phyloP scores from a whole-genome alignment of 2,888 invertebrate genomes.

The Drosophila koepferae region DNA sequence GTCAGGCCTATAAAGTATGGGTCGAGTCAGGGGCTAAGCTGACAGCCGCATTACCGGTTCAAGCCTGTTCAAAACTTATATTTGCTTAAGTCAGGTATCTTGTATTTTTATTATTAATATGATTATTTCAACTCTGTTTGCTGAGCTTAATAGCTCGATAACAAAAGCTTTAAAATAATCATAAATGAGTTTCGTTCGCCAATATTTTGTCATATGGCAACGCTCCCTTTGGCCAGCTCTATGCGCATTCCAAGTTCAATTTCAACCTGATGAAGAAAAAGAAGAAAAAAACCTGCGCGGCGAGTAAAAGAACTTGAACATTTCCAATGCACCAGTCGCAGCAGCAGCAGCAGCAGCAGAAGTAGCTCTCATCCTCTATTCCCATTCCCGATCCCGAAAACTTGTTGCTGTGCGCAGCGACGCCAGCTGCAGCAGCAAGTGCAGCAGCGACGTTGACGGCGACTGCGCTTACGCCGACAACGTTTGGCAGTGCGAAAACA shows the following conservation, averaged over 20 bases:
- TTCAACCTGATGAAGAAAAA: constrained; percentile 45
- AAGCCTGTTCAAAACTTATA: constrained; percentile 7
- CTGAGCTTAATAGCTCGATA: constrained; percentile 23
- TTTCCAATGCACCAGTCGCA: constrained; percentile 45
- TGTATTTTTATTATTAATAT: constrained; percentile 25
- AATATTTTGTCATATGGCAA: constrained; percentile 43
- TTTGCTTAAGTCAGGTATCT: constrained; percentile 21
- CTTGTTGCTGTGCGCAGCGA: constrained; percentile 52
- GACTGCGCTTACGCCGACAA: constrained; percentile 50
- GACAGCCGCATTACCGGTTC: constrained; percentile 53
- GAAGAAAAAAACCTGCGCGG: constrained; percentile 64
- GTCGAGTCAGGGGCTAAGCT: constrained; percentile 42
- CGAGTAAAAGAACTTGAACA: constrained; percentile 71
- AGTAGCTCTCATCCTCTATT: constrained; percentile 30
- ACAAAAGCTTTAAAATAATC: constrained; percentile 14
- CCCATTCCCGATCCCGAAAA: constrained; percentile 44
- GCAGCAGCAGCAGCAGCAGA: constrained; percentile 33
- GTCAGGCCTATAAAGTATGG: constrained; percentile 46
- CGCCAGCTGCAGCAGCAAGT: constrained; percentile 18
- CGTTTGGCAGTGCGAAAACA: constrained; percentile 77
- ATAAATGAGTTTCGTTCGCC: constrained; percentile 3
- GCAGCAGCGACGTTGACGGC: constrained; percentile 25
- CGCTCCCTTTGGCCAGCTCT: constrained; percentile 47
- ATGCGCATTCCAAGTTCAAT: constrained; percentile 47
- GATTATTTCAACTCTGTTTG: constrained; percentile 23